A percentile compares a stretch with the other conserved stretches of the same genome.
Evolutionary conservation across 2,888 invertebrate genomes (phyloP).

Genomic region (Tholera decimalis): DNA sequence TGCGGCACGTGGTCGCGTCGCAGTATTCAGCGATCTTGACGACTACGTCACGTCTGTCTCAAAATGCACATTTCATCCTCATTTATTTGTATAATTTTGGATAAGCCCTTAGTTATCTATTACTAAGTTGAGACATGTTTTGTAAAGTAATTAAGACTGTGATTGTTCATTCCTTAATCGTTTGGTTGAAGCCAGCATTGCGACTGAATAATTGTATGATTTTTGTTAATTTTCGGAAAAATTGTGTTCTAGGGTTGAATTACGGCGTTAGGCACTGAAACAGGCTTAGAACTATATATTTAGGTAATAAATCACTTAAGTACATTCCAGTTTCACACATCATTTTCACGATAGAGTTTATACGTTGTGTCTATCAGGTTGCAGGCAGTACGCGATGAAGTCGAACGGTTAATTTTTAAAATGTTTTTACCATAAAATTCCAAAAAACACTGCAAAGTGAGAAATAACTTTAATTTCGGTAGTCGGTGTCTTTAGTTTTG

Average conservation of each 20-base stretch:
- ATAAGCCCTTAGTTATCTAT: constrained; percentile 29
- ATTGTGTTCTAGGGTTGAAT: constrained; percentile 48
- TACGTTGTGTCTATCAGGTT: constrained; percentile 45
- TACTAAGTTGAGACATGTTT: constrained; percentile 21
- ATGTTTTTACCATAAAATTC: too few species aligned
- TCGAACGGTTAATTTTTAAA: constrained; percentile 54
- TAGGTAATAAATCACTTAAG: constrained; percentile 52
- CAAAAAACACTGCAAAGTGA: too few species aligned
- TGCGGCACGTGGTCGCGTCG: neutral
- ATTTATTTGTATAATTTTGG: constrained; percentile 21
- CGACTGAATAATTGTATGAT: constrained; percentile 55
- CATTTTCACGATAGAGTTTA: constrained; percentile 41
- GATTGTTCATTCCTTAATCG: constrained; percentile 42
- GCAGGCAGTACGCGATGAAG: constrained; percentile 57
- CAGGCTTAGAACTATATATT: constrained; percentile 76
- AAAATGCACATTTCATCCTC: constrained; percentile 20
- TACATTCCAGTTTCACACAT: constrained; percentile 68
- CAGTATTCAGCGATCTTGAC: constrained; percentile 12
- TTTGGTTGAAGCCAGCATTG: constrained; percentile 34
- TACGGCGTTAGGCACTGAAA: constrained; percentile 79
- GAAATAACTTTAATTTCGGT: too few species aligned
- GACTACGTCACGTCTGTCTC: constrained; percentile 21
- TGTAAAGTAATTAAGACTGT: constrained; percentile 62
- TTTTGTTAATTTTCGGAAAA: constrained; percentile 45
- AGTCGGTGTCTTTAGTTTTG: too few species aligned